Base-by-base conservation (phyloP, 2,797 vertebrate genomes). In the Halcyon badia region DNA sequence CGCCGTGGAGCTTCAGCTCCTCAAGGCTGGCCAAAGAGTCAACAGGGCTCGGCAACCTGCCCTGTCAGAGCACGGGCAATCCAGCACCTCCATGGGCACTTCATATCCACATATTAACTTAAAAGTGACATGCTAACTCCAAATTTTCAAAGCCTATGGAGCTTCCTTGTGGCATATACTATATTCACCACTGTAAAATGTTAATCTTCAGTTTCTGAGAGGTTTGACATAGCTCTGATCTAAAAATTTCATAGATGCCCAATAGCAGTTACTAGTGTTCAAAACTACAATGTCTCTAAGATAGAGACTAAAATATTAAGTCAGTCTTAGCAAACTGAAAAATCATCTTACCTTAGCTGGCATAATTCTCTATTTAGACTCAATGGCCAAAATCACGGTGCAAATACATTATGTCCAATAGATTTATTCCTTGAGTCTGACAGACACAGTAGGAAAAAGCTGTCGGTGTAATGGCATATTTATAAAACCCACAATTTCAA, bases 41-140 rank as follows among this genome's bases (percentile, higher is more conserved):
- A 51, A 4, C 6, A 0, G 1, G 28, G 33, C 37, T 82, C 13
- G 2, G 28, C 0, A 2, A 44, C 60, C 58, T 46, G 46, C 54
- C 11, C 20, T 48, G 14, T 39, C 2, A 1, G 49, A 42, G 46
- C 25, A 2, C 0, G 0, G 33, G 15, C 83, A 49, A 31, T 0
- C 51, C 80, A 80, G 13, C 33, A 16, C 9, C 28, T 35, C 70
- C 11, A 1, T 0, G 0, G 25, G 7, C 5, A 15, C 51, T 79
- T 61, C 54, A 5, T 3, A 26, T 1, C 54, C 42, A 42, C 37
- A 2, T 1, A 13, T 8, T 15, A 17, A 42, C 25, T 35, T 25
- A 14, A 12, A 66, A 65, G 26, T 11, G 30, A 24, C 33, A 30
- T 1, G 11, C 9, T 33, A 44, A 31, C 37, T 9, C 10, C 2